Base-by-base conservation (phyloP, 2,888 invertebrate species). In the Leucania comma region DNA sequence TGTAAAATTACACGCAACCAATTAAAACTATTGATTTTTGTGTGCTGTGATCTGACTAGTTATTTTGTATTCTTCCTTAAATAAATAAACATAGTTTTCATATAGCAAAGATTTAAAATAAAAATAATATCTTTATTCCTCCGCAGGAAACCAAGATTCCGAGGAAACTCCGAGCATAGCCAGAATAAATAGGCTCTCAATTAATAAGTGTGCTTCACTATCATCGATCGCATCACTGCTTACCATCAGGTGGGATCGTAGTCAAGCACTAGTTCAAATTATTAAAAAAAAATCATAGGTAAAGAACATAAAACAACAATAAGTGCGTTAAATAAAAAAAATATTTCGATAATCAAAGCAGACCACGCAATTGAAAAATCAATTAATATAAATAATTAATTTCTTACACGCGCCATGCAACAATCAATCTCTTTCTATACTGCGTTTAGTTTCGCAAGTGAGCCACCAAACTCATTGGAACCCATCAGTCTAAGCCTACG, bases 401-500 rank as follows among this genome's bases (percentile, higher is more conserved):
- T 51, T 66, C 20, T 59, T 58, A n/a, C 10, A 29, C 29, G 46
- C 24, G 66, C 53, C 68, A 59, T 62, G 10, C 38, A 73, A 72
- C 68, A 75, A 84, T 82, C 62, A 78, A 82, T 82, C 74, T 74
- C n/a, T 56, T 57, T 72, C 53, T 54, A 12, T 17, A 35, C 29
- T 26, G 0, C 14, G 54, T 61, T 70, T 48, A 42, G 65, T 76
- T 89, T 86, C 81, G 80, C 83, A 89, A 90, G 80, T 58, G 76
- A 81, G 80, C 56, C 75, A 59, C 83, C 81, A 78, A 82, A 80
- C 81, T 86, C 85, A 86, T 84, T 83, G 78, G 38, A 48, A 66
- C 71, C 58, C 78, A 79, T 85, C 78, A 81, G 81, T 88, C 82
- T 73, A 86, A 87, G 69, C 90, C 90, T 87, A 90, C 90, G 88